These are phyloP conservation scores for Upupa epops DNA, from an alignment of 2,113 vertebrate species.

Conservation along the genomic window DNA sequence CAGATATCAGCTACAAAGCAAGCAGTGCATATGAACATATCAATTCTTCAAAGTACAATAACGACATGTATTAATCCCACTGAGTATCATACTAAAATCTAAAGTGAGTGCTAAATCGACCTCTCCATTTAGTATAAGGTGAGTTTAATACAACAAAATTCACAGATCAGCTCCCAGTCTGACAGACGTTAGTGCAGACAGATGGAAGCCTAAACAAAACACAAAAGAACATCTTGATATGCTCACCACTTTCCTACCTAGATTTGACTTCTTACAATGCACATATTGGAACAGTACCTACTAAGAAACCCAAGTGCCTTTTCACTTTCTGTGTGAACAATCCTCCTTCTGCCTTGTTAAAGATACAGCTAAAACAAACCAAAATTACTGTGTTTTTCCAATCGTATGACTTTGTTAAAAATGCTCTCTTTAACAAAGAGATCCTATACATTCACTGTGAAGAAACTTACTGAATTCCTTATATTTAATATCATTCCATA, in stretches of 20 bases:
- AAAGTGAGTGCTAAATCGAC: background rate
- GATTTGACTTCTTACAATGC: background rate
- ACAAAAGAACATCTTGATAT: background rate
- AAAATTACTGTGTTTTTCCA: background rate
- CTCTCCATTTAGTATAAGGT: background rate
- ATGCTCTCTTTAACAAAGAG: background rate
- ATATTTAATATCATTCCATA: background rate
- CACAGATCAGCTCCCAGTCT: background rate
- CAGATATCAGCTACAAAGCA: background rate
- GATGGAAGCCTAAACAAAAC: background rate
- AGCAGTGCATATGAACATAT: background rate
- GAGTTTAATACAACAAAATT: background rate
- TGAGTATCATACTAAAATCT: background rate
- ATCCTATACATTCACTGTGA: background rate
- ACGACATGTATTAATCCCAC: background rate
- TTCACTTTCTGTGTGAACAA: accelerated
- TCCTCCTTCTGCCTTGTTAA: background rate
- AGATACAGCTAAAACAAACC: background rate
- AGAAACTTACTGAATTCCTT: background rate
- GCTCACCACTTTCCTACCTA: background rate
- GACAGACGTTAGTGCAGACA: background rate
- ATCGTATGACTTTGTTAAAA: background rate
- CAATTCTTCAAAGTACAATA: background rate
- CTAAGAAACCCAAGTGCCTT: background rate
- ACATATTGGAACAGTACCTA: background rate